Evolutionary conservation across 2,888 invertebrate genomes (phyloP), one percentile per base, ranked within the genome.

Genomic region (Morinoia aosen): DNA sequence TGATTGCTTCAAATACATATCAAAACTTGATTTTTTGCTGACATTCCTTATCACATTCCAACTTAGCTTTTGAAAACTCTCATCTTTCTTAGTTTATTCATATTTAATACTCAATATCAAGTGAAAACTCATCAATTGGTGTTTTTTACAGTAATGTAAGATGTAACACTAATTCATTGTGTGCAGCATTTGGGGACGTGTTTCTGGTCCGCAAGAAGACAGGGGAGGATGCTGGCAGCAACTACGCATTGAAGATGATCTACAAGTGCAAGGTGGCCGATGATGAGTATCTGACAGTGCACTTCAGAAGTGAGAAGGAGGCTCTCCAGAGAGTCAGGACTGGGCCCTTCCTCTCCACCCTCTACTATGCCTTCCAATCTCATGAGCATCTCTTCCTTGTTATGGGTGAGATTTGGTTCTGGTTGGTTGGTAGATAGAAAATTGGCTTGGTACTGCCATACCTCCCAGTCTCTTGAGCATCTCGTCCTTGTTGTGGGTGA

Each of bases 281-380:
- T 14, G 95, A 95, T 25, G 64, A 64, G 95, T 64, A 95, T n/a
- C 64, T 64, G 3, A 57, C 58, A 7, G 64, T 64, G 0, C 95
- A 95, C 95, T 95, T 95, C 64, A 95, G 64, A 64, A 95, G 95
- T 64, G 95, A 95, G 64, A 95, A 64, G 57, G 95, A 95, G 64
- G 95, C 95, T 39, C 64, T 95, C 4, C 61, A 95, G 64, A 61
- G 58, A 48, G 95, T 95, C 64, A 61, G 95, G 39, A 14, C 40
- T 64, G 95, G 95, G 39, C 95, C 95, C 48, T 95, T 95, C 64
- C 61, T 95, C 64, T 95, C 95, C 16, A 95, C 58, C 40, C 58
- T 95, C 61, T 95, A 61, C 64, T 95, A 64, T 39, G 95, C 95
- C 40, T 95, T 95, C 64, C 95, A 95, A 48, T 57, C 95, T 16